Conservation (phyloP, 2,113 vertebrate species). For the Dolichotis patagonum region DNA sequence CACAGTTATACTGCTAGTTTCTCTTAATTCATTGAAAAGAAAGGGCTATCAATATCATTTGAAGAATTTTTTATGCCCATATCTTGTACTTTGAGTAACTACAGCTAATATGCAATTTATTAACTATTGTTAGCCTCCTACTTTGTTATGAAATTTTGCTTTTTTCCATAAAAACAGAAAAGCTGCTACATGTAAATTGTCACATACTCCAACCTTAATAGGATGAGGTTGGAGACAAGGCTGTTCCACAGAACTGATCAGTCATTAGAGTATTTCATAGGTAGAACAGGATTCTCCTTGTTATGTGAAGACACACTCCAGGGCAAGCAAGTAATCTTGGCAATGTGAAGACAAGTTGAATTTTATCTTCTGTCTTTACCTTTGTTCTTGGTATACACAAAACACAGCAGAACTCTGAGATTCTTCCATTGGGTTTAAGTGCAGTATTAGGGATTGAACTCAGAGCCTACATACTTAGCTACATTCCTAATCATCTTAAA, state of each 20-base stretch:
- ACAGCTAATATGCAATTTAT: not conserved
- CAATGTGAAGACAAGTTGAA: not conserved
- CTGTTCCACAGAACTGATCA: fast-evolving
- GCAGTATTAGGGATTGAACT: not conserved
- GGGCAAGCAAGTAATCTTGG: not conserved
- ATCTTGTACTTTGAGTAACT: not conserved
- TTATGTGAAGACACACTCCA: not conserved
- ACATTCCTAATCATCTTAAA: not conserved
- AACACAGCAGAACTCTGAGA: not conserved
- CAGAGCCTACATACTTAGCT: not conserved
- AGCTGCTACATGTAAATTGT: not conserved
- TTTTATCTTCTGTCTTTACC: not conserved
- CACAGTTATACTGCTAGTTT: too few species aligned
- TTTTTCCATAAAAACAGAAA: not conserved
- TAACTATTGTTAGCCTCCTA: not conserved
- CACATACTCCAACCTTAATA: too few species aligned
- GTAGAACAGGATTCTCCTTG: not conserved
- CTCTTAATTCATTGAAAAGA: too few species aligned
- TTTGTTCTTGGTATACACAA: not conserved
- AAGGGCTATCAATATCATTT: too few species aligned
- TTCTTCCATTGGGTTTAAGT: not conserved
- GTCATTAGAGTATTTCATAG: not conserved
- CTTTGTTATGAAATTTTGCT: not conserved
- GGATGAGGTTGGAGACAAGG: fast-evolving
- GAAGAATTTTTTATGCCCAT: not conserved